phyloP scores from a whole-genome alignment of 2,113 vertebrate species.

The Ictalurus punctatus region DNA sequence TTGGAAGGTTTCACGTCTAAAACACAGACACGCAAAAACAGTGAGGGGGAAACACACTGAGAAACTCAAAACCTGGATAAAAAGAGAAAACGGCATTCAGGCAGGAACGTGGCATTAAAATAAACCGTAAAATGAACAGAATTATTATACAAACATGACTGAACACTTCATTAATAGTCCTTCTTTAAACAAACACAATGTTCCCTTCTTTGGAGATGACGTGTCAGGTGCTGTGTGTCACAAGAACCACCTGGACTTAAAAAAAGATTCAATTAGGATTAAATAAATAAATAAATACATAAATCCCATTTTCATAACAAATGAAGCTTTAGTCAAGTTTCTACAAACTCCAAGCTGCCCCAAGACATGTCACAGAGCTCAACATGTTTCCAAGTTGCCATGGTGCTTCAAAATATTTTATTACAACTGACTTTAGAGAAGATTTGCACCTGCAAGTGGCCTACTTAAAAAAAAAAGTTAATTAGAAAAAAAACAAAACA shows the following conservation, averaged over 20 bases:
- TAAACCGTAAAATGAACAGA: not conserved
- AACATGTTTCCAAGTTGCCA: not conserved
- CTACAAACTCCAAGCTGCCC: not conserved
- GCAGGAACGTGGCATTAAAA: not conserved
- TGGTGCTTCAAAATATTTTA: not conserved
- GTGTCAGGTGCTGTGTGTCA: not conserved
- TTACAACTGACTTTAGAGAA: not conserved
- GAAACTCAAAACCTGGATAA: not conserved
- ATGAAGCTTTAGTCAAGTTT: not conserved
- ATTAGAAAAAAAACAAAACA: not conserved
- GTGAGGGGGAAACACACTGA: not conserved
- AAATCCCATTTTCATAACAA: not conserved
- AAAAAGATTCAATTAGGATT: not conserved
- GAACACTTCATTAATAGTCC: not conserved
- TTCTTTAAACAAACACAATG: not conserved
- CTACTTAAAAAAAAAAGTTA: not conserved
- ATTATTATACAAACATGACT: not conserved
- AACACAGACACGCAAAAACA: not conserved
- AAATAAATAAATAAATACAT: not conserved
- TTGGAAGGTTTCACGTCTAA: slow-evolving; percentile 97
- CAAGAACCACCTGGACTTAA: not conserved
- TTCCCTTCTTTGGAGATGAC: not conserved
- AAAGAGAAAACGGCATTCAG: not conserved
- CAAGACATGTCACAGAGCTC: not conserved
- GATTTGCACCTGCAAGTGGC: not conserved